Evolutionary conservation across 2,888 invertebrate species (phyloP).

Genomic region (Caradrina kadenii): DNA sequence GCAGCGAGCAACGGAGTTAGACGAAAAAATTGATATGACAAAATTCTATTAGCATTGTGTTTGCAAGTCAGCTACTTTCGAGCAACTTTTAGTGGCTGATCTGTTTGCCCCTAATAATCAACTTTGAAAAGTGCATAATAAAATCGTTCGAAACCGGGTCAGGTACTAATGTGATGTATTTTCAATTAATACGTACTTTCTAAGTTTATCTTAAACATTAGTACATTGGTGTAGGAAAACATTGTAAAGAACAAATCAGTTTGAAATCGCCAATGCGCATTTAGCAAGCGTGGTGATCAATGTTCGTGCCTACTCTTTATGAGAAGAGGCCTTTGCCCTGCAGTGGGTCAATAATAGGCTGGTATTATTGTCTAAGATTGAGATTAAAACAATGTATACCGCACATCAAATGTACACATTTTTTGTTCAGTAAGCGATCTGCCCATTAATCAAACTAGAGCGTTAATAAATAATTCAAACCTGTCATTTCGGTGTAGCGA

Average conservation of each 20-base stretch:
- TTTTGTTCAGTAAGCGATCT: conserved; percentile 10
- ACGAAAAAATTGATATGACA: conserved; percentile 52
- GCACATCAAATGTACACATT: conserved; percentile 23
- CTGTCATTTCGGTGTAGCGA: conserved; percentile 26
- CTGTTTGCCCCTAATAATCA: not conserved
- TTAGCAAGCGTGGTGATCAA: too few relatives aligned
- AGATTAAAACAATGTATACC: not conserved
- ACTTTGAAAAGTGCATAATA: not conserved
- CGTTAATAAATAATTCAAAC: conserved; percentile 23
- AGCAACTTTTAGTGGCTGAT: conserved; percentile 33
- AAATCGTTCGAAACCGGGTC: too few relatives aligned
- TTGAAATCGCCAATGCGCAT: too few relatives aligned
- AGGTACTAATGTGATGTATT: too few relatives aligned
- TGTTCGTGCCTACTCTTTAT: too few relatives aligned
- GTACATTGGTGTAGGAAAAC: too few relatives aligned
- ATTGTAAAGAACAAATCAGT: too few relatives aligned
- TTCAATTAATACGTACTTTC: too few relatives aligned
- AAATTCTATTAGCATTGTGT: conserved; percentile 57
- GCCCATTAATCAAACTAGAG: conserved; percentile 3
- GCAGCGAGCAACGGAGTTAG: conserved; percentile 28
- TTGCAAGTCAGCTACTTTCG: not conserved
- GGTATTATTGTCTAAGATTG: not conserved
- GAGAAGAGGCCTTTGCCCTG: too few relatives aligned
- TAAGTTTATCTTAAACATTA: too few relatives aligned
- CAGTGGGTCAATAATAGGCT: too few relatives aligned